Conservation (phyloP, 1,140 invertebrate genomes). For the Limonius californicus region DNA sequence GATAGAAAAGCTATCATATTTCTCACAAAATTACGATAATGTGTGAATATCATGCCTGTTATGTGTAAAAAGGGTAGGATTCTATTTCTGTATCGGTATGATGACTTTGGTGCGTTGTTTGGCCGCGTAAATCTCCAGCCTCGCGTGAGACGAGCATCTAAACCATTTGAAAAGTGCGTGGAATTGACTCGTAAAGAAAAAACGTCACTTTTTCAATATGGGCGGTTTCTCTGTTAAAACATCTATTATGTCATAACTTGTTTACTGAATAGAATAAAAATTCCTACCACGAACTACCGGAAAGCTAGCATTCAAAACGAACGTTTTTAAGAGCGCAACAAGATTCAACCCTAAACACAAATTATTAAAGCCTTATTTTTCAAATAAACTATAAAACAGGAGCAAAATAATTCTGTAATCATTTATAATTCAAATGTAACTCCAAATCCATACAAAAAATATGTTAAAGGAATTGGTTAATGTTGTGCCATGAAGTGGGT, state of each 20-base stretch:
- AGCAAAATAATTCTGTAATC: no score
- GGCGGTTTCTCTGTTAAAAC: conserved; percentile 13
- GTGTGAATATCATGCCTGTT: conserved; percentile 14
- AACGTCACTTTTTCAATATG: conserved; percentile 11
- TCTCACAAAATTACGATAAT: conserved; percentile 12
- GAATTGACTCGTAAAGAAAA: conserved; percentile 21
- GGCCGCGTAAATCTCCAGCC: conserved; percentile 15
- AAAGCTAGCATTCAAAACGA: not conserved
- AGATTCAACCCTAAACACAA: no score
- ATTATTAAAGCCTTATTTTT: no score
- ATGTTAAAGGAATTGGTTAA: no score
- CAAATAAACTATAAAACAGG: no score
- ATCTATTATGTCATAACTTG: conserved; percentile 10
- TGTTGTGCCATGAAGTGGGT: no score
- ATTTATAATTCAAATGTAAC: no score
- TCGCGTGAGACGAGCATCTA: conserved; percentile 18
- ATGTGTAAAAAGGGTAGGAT: conserved; percentile 13
- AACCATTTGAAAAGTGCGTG: conserved; percentile 22
- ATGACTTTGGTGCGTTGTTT: conserved; percentile 20
- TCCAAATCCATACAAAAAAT: no score
- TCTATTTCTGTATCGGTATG: conserved; percentile 13
- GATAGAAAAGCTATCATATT: conserved; percentile 14
- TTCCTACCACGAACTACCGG: not conserved
- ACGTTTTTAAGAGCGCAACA: no score
- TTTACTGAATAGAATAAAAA: not conserved